Evolutionary conservation across 2,797 vertebrate genomes (phyloP).

Genomic region (Squalus acanthias): DNA sequence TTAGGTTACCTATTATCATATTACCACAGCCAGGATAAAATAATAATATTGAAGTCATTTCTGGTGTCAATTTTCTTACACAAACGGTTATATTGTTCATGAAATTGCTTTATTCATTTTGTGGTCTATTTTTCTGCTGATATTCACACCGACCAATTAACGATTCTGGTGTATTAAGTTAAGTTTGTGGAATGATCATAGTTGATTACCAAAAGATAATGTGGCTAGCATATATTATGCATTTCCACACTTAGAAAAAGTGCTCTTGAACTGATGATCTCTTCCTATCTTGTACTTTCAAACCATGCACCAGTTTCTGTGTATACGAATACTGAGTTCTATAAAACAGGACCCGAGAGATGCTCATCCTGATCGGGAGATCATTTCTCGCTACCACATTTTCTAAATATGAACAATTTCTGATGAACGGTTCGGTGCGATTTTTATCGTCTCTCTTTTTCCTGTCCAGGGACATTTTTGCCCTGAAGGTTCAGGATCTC

Average conservation of each 20-base stretch:
- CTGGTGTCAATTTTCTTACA: not conserved
- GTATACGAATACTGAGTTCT: not conserved
- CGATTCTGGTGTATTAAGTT: not conserved
- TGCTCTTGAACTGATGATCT: not conserved
- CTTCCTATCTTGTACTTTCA: not conserved
- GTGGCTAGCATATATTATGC: not conserved
- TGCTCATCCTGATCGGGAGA: not conserved
- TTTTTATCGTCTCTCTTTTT: not conserved
- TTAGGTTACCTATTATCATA: not conserved
- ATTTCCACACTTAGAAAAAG: not conserved
- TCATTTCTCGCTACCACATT: not conserved
- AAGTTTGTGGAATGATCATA: not conserved
- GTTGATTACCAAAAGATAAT: not conserved
- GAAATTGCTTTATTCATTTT: not conserved
- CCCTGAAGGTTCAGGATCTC: slow-evolving; percentile 60
- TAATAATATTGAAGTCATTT: not conserved
- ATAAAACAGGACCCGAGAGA: not conserved
- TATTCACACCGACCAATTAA: not conserved
- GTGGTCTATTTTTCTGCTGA: not conserved
- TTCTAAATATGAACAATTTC: not conserved
- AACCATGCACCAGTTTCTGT: not conserved
- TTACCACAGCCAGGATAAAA: not conserved
- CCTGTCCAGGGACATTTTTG: slow-evolving; percentile 78
- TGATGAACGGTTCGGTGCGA: not conserved
- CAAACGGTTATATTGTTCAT: not conserved